These are phyloP conservation scores for Tachina grossa DNA, from an alignment of 2,888 invertebrate species.

Conservation along the genomic window DNA sequence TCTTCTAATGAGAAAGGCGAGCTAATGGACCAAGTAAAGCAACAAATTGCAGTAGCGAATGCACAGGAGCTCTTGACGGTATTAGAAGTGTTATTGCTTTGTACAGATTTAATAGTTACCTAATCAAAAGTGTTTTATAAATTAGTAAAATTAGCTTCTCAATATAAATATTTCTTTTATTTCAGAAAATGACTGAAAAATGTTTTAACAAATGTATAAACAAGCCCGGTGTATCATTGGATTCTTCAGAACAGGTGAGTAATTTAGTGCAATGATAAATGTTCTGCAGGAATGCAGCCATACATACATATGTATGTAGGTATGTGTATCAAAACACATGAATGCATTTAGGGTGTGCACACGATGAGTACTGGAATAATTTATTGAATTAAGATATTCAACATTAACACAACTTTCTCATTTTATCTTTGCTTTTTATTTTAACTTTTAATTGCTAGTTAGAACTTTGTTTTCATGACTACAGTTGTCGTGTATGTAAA, in stretches of 20 bases:
- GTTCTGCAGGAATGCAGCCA: too few relatives aligned
- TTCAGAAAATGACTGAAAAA: slow-evolving; percentile 97
- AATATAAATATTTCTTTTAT: slow-evolving; percentile 9
- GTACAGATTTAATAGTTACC: slow-evolving; percentile 50
- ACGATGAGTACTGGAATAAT: too few relatives aligned
- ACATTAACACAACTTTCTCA: too few relatives aligned
- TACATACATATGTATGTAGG: not conserved
- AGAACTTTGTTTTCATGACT: too few relatives aligned
- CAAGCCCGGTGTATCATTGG: slow-evolving; percentile 95
- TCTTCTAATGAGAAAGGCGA: slow-evolving; percentile 90
- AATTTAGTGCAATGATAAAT: not conserved
- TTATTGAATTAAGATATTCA: too few relatives aligned
- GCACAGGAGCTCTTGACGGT: slow-evolving; percentile 95
- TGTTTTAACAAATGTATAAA: slow-evolving; percentile 97
- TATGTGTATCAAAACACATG: not conserved
- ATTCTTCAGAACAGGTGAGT: slow-evolving; percentile 92
- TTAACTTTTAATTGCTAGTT: too few relatives aligned
- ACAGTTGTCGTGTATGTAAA: too few relatives aligned
- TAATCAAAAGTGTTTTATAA: slow-evolving; percentile 50
- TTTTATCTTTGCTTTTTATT: too few relatives aligned
- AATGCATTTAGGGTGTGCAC: too few relatives aligned
- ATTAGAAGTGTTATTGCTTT: slow-evolving; percentile 74
- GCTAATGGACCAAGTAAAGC: slow-evolving; percentile 96
- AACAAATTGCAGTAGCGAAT: slow-evolving; percentile 96
- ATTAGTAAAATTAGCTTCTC: not conserved